phyloP scores from a whole-genome alignment of 2,888 invertebrate species.

The Dryobotodes eremita region DNA sequence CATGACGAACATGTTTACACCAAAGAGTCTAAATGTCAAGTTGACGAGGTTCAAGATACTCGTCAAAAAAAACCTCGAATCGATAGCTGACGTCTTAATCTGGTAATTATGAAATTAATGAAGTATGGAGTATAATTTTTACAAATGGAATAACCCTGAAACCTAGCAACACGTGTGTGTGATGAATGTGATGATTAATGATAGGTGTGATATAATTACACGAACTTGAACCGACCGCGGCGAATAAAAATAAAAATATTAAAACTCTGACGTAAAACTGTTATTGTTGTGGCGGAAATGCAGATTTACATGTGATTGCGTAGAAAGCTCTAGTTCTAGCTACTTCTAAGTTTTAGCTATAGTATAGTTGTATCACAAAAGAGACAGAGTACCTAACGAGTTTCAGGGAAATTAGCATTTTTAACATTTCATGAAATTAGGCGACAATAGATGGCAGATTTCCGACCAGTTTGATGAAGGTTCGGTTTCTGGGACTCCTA shows the following conservation, averaged over 20 bases:
- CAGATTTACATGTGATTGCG: conserved; percentile 14
- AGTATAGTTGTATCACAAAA: no score
- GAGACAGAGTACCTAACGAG: no score
- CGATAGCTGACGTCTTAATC: conserved; percentile 17
- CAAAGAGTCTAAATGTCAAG: conserved; percentile 11
- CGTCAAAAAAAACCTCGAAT: conserved; percentile 18
- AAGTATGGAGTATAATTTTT: not conserved
- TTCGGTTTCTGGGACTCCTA: not conserved
- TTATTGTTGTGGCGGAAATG: conserved; percentile 38
- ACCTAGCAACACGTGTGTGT: not conserved
- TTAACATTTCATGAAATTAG: not conserved
- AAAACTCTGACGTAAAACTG: conserved; percentile 30
- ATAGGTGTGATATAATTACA: conserved; percentile 23
- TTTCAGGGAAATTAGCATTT: not conserved
- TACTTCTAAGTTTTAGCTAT: no score
- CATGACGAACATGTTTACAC: not conserved
- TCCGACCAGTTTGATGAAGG: not conserved
- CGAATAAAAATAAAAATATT: conserved; percentile 23
- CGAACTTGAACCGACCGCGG: conserved; percentile 29
- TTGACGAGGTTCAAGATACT: conserved; percentile 10
- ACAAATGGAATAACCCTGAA: conserved; percentile 4
- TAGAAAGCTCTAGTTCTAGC: no score
- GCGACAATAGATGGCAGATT: not conserved
- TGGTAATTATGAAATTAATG: not conserved
- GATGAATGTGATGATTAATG: conserved; percentile 17